Percentiles rank a stretch among this genome's conserved stretches.
These are phyloP conservation scores for Colinus virginianus DNA, from an alignment of 2,113 vertebrate species.

Conservation along the genomic window DNA sequence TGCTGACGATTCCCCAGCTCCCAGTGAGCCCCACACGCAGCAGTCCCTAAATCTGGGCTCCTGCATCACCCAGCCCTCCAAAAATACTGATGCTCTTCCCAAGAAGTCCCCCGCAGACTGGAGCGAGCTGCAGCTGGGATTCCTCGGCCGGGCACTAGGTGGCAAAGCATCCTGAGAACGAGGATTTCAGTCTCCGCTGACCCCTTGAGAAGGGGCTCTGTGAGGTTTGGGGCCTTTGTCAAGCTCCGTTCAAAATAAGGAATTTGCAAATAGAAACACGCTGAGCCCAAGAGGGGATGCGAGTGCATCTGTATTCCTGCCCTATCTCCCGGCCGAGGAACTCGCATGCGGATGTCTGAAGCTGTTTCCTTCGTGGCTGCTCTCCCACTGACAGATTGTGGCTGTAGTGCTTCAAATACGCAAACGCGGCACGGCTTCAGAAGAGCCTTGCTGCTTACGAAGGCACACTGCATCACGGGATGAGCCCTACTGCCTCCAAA, in stretches of 20 bases:
- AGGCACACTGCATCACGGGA: accelerated
- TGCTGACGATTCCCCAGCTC: background rate
- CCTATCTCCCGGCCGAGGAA: background rate
- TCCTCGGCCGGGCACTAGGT: constrained; percentile 55
- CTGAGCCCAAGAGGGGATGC: background rate
- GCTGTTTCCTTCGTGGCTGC: background rate
- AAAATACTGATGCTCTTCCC: background rate
- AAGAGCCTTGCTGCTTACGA: accelerated
- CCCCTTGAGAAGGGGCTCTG: background rate
- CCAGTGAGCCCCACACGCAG: background rate
- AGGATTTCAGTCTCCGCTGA: background rate
- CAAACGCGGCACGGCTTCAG: background rate
- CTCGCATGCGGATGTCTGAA: background rate
- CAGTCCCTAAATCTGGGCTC: background rate
- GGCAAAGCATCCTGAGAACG: constrained; percentile 53
- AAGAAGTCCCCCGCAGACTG: background rate
- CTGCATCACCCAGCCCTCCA: background rate
- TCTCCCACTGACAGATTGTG: background rate
- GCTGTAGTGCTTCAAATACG: background rate
- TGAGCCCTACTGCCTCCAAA: background rate
- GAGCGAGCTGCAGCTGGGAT: background rate
- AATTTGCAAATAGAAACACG: background rate
- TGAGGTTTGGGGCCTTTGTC: background rate
- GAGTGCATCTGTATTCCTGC: background rate
- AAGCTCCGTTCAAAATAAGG: background rate